These are phyloP conservation scores for Aphelenchoides besseyi DNA, from an alignment of 1,140 invertebrate species.

Conservation along the genomic window DNA sequence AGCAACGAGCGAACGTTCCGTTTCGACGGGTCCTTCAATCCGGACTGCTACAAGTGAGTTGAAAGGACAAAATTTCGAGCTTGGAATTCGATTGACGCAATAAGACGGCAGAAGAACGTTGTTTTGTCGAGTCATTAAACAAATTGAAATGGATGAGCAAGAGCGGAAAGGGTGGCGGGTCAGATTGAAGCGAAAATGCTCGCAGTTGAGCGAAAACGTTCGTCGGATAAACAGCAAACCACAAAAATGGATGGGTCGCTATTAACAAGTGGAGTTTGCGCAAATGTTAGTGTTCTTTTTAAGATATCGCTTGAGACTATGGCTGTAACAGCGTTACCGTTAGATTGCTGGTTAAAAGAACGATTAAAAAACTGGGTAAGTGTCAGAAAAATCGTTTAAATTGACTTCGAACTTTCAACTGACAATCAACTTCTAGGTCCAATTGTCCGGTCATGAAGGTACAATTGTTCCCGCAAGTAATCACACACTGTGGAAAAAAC, in stretches of 20 bases:
- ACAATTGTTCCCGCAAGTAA: slow-evolving; percentile 78
- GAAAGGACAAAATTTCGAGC: not conserved
- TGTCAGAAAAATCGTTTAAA: too few species aligned
- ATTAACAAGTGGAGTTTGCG: too few species aligned
- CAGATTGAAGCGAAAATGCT: not conserved
- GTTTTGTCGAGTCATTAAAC: slow-evolving; percentile 3
- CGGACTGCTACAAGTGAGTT: slow-evolving; percentile 2
- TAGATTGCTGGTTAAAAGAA: slow-evolving; percentile 78
- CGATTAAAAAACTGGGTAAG: slow-evolving; percentile 75
- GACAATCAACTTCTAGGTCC: too few species aligned
- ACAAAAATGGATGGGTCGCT: too few species aligned
- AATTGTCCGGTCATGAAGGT: slow-evolving; percentile 79
- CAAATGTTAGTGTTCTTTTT: slow-evolving; percentile 20
- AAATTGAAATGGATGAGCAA: not conserved
- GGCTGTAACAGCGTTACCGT: slow-evolving; percentile 83
- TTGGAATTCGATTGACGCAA: not conserved
- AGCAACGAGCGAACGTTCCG: not conserved
- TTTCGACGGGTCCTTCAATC: not conserved
- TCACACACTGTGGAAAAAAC: slow-evolving; percentile 87
- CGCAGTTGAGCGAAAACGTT: not conserved
- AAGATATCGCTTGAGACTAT: slow-evolving; percentile 71
- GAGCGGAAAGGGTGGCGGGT: not conserved
- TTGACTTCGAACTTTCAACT: too few species aligned
- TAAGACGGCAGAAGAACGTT: not conserved
- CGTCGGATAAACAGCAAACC: too few species aligned